A percentile compares a stretch with the other conserved stretches of the same genome.
Conservation (phyloP, 2,888 invertebrate species). For the Monoplex corrugatus region DNA sequence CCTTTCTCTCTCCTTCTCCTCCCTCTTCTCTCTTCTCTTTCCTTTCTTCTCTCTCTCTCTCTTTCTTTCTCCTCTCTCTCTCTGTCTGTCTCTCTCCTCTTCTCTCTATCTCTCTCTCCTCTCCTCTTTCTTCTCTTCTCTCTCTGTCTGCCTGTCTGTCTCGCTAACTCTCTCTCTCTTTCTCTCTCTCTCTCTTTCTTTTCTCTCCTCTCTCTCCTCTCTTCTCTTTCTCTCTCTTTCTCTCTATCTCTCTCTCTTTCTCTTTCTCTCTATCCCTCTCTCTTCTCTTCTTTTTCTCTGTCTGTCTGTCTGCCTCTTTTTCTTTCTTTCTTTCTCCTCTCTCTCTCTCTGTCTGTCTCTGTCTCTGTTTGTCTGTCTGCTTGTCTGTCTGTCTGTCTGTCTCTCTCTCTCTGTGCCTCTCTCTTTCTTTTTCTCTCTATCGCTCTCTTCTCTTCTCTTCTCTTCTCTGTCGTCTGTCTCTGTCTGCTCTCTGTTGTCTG, state of each 20-base stretch:
- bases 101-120: conserved; percentile 29
- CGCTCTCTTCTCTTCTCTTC: too few relatives aligned
- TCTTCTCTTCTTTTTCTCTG: conserved; percentile 23
- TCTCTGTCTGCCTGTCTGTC: conserved; percentile 31
- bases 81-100: too few relatives aligned
- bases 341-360: background rate
- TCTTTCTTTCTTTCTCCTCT: background rate
- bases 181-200: background rate
- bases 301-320: background rate
- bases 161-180: conserved; percentile 16
- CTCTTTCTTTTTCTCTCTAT: too few relatives aligned
- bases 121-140: conserved; percentile 18
- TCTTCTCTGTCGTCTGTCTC: too few relatives aligned
- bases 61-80: too few relatives aligned
- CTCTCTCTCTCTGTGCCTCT: too few relatives aligned
- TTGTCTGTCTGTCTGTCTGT: background rate
- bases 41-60: too few relatives aligned
- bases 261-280: conserved; percentile 3
- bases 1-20: too few relatives aligned
- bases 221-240: background rate
- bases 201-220: background rate
- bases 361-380: conserved; percentile 3
- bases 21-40: too few relatives aligned
- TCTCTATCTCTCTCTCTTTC: conserved; percentile 11
- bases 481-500: too few relatives aligned